Base-by-base conservation (phyloP, 2,888 invertebrate genomes). In the Blera fallax region DNA sequence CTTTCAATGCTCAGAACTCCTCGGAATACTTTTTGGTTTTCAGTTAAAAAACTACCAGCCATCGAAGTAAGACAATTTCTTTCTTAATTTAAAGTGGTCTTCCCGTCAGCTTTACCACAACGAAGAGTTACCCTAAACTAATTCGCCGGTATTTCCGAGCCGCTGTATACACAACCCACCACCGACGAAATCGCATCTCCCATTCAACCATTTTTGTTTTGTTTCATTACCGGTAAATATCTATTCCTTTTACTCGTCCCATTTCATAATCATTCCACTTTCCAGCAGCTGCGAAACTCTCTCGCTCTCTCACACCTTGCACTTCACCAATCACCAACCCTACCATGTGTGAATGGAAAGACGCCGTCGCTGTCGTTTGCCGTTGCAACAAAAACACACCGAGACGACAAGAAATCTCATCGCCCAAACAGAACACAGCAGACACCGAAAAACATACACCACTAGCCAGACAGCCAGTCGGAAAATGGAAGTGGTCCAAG, bases 401-500 rank as follows among this genome's bases (percentile, higher is more conserved):
- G n/a, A 54, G 18, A 62, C 14, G n/a, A 54, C 21, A 62, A 16
- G 8, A 50, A 58, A 34, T 34, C 74, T 45, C 74, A 81, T 67
- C 67, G 60, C 32, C 3, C 60, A 58, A 83, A 54, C 40, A 64
- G 78, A 52, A 43, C 34, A 60, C 34, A 60, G 27, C 37, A 45
- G 58, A 43, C 56, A 77, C 62, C 18, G 45, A 43, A 60, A 80
- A 82, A 76, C 64, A 72, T 43, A 69, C 84, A 84, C 69, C 64
- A 69, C 45, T 34, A 70, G 56, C 32, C 56, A 69, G 73, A 54
- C 85, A 60, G 56, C 11, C 81, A 85, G 85, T 85, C 77, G 81
- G 60, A 72, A 77, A 77, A 81, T 85, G 85, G 85, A 85, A 85
- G 76, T 81, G 85, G 50, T 81, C 67, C 76, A 81, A 85, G 72